Evolutionary conservation across 1,140 invertebrate genomes (phyloP), one percentile per base, ranked within the genome.

Genomic region (Rhagoletis pomonella): DNA sequence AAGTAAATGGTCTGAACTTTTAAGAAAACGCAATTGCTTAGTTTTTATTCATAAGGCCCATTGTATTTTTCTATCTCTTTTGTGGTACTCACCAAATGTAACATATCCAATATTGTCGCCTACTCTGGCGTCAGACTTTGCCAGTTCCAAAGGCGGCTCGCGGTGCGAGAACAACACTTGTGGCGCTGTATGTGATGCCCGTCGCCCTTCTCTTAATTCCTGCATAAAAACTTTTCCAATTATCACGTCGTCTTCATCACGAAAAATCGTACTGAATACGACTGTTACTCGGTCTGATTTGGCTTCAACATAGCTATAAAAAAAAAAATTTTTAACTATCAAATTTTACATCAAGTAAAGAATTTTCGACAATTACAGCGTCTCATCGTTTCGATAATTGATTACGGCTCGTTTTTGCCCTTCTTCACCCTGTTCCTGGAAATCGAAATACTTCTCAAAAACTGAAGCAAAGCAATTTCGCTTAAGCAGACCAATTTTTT

Each of bases 61-160:
- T 29, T 29, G 29, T 29, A 29, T 29, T 29, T 29, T 29, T 29
- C 29, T 29, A 29, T 29, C 1, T 29, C 1, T 29, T 29, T 29
- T 29, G 29, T 29, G 29, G 1, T 65, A 90, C 95, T 95, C 94
- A 97, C 98, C 98, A 95, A 99, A 99, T 90, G 99, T 99, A 90
- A 99, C 98, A 94, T 99, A 99, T 91, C 99, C 98, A 93, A 99
- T 98, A 94, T 99, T 99, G 90, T 99, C 98, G 88, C 98, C 99
- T 88, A 97, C 96, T 93, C 96, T 96, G 64, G 98, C 99, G 93
- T 98, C 97, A 19, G 98, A 98, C 92, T 98, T 97, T 90, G 98
- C 96, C 58, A 99, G 94, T 94, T 99, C 99, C 92, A 98, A 92
- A 0, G 99, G 99, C 19, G 99, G 99, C 93, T 99, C 99, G 91